phyloP scores from a whole-genome alignment of 2,888 invertebrate genomes.

The Saturnia japonica region DNA sequence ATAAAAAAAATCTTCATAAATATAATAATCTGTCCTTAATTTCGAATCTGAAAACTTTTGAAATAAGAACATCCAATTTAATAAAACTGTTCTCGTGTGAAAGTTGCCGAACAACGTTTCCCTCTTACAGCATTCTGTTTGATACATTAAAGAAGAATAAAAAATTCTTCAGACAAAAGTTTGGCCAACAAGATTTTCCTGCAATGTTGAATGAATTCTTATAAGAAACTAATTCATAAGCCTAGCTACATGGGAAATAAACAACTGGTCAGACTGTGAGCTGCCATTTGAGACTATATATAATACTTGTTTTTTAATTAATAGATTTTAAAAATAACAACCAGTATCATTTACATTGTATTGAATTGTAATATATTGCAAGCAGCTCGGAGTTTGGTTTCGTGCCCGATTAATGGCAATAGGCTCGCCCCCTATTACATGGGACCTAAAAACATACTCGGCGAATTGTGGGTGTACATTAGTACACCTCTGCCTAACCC shows the following conservation, averaged over 20 bases:
- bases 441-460: no score
- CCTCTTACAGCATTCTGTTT: conserved; percentile 45
- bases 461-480: no score
- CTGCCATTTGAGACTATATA: neutral
- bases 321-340: no score
- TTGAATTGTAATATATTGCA: no score
- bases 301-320: no score
- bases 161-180: conserved; percentile 38
- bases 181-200: conserved; percentile 16
- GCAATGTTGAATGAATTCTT: neutral
- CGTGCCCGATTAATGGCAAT: no score
- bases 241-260: neutral
- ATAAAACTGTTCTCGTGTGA: conserved; percentile 35
- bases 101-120: conserved; percentile 43
- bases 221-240: neutral
- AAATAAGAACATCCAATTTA: conserved; percentile 37
- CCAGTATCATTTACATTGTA: no score
- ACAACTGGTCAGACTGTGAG: neutral
- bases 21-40: conserved; percentile 22
- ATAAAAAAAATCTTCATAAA: neutral
- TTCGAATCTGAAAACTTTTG: conserved; percentile 29
- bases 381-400: no score
- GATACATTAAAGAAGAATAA: conserved; percentile 49
- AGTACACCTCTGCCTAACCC: no score
- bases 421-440: no score